These are phyloP conservation scores for Imbricaverruca yamaguchii DNA, from an alignment of 2,888 invertebrate species.

Conservation along the genomic window DNA sequence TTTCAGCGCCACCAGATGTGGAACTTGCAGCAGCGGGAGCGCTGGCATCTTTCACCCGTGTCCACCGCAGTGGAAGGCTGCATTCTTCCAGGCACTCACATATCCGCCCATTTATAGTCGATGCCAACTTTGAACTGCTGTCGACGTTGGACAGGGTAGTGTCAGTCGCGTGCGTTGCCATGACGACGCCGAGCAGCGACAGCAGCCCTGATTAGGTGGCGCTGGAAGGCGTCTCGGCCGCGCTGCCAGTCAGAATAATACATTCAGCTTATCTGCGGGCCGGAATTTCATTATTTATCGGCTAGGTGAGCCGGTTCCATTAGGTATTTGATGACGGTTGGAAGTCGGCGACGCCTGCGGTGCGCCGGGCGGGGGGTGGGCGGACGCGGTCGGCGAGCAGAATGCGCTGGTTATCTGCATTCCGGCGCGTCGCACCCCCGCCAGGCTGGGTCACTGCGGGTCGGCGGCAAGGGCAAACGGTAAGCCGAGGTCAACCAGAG, in stretches of 20 bases:
- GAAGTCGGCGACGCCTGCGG: not conserved
- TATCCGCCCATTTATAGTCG: no score
- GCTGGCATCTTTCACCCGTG: no score
- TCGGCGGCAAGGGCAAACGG: not conserved
- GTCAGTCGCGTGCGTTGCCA: no score
- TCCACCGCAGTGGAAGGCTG: no score
- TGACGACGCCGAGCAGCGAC: no score
- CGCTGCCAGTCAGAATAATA: not conserved
- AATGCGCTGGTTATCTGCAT: not conserved
- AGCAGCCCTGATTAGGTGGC: no score
- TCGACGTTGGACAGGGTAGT: no score
- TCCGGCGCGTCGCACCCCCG: not conserved
- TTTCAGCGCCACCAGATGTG: no score
- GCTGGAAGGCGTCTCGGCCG: no score
- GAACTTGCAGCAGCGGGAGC: no score
- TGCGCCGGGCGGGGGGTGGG: not conserved
- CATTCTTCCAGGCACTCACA: no score
- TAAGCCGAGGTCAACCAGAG: not conserved
- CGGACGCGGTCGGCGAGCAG: not conserved
- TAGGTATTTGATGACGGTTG: slow-evolving; percentile 1
- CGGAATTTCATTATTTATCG: slow-evolving; percentile 2
- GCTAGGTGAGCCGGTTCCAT: not conserved
- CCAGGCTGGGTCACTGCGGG: not conserved
- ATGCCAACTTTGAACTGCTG: no score
- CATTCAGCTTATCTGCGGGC: not conserved